Evolutionary conservation across 2,888 invertebrate genomes (phyloP), one percentile per base, ranked within the genome.

Genomic region (Tetragonula carbonaria): DNA sequence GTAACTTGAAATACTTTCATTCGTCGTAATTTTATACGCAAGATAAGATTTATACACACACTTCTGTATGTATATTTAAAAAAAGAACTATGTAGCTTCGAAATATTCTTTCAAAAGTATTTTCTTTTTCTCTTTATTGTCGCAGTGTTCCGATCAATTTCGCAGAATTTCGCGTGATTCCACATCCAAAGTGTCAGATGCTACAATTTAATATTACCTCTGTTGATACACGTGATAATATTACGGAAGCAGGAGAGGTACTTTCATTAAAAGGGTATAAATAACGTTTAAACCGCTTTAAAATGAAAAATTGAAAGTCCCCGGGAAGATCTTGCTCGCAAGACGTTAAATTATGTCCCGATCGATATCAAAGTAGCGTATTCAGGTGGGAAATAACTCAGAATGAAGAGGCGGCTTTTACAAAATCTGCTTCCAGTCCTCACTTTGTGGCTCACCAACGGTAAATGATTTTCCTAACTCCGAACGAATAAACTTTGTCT

Each of bases 381-480:
- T 74, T 74, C 74, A 51, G n/a, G 63, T 63, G 51, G 74, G 51
- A 33, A 74, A 65, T 65, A 74, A 66, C 53, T 74, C 53, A 53
- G 53, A 75, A 67, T 45, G 55, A 75, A 57, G 55, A 23, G 66
- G 23, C 23, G 45, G 65, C 66, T 45, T 62, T 55, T 16, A 55
- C 23, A 67, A 66, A 75, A 75, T 75, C 53, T 66, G 53, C 74
- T 45, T 66, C 45, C 66, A 28, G 23, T 66, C 66, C 51, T 57
- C 28, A 75, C 45, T 75, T 67, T 55, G 55, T 45, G 66, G 66
- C 55, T 67, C 55, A 6, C 74, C 74, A 45, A 67, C 45, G 66
- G 66, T 55, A 75, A 67, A 75, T 57, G 55, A 75, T 75, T 75
- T 45, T 67, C 74, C 55, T 28, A 66, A 75, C 66, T 66, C 2